Conservation (phyloP, 2,888 invertebrate genomes). For the Acrobasis repandana region DNA sequence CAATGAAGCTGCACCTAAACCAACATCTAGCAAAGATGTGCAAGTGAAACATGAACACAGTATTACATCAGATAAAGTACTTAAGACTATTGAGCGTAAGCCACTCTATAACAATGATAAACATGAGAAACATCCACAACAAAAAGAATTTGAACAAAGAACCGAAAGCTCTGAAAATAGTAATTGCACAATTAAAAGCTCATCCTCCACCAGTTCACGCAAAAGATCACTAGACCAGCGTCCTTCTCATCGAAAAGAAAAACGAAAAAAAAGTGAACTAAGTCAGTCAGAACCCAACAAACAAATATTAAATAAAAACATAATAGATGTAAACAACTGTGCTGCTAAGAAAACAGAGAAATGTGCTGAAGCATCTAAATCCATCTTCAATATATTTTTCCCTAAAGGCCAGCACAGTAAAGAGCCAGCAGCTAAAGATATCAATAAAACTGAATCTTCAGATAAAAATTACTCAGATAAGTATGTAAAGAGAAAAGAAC, state of each 20-base stretch:
- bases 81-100: slow-evolving; percentile 28
- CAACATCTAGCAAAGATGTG: slow-evolving; percentile 16
- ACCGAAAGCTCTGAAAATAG: slow-evolving; percentile 41
- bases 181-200: slow-evolving; percentile 39
- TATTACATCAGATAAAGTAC: slow-evolving; percentile 27
- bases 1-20: slow-evolving; percentile 29
- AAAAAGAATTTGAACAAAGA: slow-evolving; percentile 40
- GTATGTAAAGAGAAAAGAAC: slow-evolving; percentile 70
- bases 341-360: slow-evolving; percentile 49
- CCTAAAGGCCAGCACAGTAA: slow-evolving; percentile 43
- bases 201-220: slow-evolving; percentile 49
- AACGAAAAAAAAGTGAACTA: slow-evolving; percentile 68
- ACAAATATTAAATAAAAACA: slow-evolving; percentile 47
- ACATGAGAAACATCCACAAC: slow-evolving; percentile 37
- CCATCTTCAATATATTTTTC: slow-evolving; percentile 52
- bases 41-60: slow-evolving; percentile 27
- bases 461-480: slow-evolving; percentile 65
- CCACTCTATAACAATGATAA: slow-evolving; percentile 33
- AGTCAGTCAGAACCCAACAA: slow-evolving; percentile 41
- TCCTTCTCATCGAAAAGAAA: slow-evolving; percentile 75
- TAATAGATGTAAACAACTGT: slow-evolving; percentile 45
- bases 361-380: slow-evolving; percentile 48
- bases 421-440: slow-evolving; percentile 45
- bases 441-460: slow-evolving; percentile 42
- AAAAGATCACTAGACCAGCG: slow-evolving; percentile 70